phyloP scores from a whole-genome alignment of 2,113 vertebrate species.

The Mus spicilegus region DNA sequence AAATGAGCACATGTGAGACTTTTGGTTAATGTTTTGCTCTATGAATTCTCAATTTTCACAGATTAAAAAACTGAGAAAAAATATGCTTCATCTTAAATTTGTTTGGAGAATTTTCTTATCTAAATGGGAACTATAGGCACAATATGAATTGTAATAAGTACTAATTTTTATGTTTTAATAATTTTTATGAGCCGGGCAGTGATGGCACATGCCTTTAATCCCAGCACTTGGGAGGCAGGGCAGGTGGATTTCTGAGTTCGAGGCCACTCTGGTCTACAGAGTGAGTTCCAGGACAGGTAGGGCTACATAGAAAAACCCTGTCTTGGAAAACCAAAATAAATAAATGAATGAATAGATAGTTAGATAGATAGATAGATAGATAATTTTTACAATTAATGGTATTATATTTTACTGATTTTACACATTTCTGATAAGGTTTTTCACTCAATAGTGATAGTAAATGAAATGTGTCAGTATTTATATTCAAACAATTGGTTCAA shows the following conservation, averaged over 20 bases:
- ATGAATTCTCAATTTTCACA: not conserved
- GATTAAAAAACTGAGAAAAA: not conserved
- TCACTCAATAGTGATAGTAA: not conserved
- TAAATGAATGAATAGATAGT: too few species aligned
- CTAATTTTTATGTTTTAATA: not conserved
- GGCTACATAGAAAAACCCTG: too few species aligned
- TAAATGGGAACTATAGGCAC: not conserved
- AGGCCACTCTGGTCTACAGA: too few species aligned
- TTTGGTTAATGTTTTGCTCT: not conserved
- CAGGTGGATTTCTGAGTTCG: too few species aligned
- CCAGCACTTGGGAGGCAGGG: too few species aligned
- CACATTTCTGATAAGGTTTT: not conserved
- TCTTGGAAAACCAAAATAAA: too few species aligned
- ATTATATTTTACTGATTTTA: not conserved
- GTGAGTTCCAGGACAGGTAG: too few species aligned
- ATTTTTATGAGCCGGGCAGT: not conserved
- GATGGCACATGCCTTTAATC: too few species aligned
- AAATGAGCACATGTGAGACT: not conserved
- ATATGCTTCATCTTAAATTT: not conserved
- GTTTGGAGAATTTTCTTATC: not conserved
- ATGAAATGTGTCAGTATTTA: not conserved
- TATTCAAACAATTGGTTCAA: not conserved
- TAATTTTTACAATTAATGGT: not conserved
- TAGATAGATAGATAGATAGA: too few species aligned
- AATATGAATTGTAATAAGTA: slow-evolving; percentile 8